Conservation (phyloP, 2,113 vertebrate genomes). For the Gallinago media region DNA sequence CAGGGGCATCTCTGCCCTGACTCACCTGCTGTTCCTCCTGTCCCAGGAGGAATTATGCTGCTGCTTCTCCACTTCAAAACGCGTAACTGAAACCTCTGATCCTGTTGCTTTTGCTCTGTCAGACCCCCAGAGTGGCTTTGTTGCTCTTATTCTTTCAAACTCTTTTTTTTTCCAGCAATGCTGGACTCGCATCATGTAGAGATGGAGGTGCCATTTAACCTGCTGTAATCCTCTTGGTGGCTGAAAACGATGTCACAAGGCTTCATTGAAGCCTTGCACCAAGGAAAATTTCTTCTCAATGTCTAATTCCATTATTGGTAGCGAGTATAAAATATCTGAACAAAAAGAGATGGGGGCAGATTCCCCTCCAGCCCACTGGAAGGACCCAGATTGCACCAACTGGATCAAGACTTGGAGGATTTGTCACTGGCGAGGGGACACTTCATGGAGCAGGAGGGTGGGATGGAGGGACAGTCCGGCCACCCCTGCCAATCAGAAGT, state of each 20-base stretch:
- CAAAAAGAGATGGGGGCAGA: not conserved
- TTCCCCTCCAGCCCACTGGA: not conserved
- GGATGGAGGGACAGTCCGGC: not conserved
- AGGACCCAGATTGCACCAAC: not conserved
- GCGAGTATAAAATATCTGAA: not conserved
- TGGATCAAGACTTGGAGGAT: not conserved
- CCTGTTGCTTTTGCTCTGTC: not conserved
- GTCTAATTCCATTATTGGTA: not conserved
- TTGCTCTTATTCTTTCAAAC: not conserved
- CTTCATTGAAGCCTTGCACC: not conserved
- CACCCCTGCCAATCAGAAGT: not conserved
- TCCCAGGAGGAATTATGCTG: not conserved
- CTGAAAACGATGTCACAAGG: not conserved
- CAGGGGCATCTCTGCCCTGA: not conserved
- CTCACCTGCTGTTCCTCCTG: not conserved
- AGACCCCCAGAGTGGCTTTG: not conserved
- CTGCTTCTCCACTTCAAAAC: not conserved
- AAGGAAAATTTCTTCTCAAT: not conserved
- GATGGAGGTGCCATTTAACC: not conserved
- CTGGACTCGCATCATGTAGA: not conserved
- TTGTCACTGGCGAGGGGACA: not conserved
- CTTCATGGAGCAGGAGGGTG: not conserved
- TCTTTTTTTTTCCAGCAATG: not conserved
- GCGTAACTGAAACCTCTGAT: not conserved
- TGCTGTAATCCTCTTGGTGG: not conserved